phyloP scores from a whole-genome alignment of 30 jellyfish, hydroid and myxozoan species.

The Aurelia aurita complex sp. Pacific region DNA sequence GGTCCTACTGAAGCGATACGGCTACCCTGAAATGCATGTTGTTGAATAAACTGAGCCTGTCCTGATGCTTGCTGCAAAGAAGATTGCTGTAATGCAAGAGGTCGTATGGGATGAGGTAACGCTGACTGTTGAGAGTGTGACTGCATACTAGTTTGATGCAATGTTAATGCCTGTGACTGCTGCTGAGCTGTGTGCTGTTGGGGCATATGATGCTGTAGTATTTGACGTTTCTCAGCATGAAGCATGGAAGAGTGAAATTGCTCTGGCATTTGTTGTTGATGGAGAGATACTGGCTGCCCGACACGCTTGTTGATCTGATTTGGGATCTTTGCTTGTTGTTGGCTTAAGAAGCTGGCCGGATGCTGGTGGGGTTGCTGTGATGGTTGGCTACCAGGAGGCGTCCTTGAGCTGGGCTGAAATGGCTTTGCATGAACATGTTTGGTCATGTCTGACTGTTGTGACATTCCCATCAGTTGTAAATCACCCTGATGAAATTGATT shows the following conservation, averaged over 20 bases:
- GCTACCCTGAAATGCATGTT: slow-evolving; percentile 53
- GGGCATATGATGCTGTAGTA: slow-evolving; percentile 30
- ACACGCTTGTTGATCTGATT: slow-evolving; percentile 43
- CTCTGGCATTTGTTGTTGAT: slow-evolving; percentile 55
- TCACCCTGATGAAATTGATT: slow-evolving; percentile 61
- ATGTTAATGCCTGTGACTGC: slow-evolving; percentile 20
- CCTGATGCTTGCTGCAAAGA: slow-evolving; percentile 41
- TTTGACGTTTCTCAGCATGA: slow-evolving; percentile 51
- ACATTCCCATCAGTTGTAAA: slow-evolving; percentile 48
- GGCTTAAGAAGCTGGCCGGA: slow-evolving; percentile 49
- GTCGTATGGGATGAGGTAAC: slow-evolving; percentile 40
- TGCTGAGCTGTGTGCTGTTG: slow-evolving; percentile 39
- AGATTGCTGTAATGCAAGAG: slow-evolving; percentile 55
- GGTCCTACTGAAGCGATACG: slow-evolving; percentile 97
- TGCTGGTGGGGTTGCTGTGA: slow-evolving; percentile 65
- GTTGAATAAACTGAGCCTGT: slow-evolving; percentile 44
- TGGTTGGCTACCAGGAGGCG: slow-evolving; percentile 89
- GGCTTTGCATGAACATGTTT: slow-evolving; percentile 98
- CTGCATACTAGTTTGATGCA: slow-evolving; percentile 62
- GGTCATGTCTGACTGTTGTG: slow-evolving; percentile 74
- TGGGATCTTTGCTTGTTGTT: slow-evolving; percentile 53
- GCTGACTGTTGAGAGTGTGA: slow-evolving; percentile 43
- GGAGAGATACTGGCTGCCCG: slow-evolving; percentile 40
- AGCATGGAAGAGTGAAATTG: slow-evolving; percentile 30
- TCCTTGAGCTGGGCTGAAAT: slow-evolving; percentile 93